These are phyloP conservation scores for Odontothrips loti DNA, from an alignment of 2,888 invertebrate genomes.

Conservation along the genomic window DNA sequence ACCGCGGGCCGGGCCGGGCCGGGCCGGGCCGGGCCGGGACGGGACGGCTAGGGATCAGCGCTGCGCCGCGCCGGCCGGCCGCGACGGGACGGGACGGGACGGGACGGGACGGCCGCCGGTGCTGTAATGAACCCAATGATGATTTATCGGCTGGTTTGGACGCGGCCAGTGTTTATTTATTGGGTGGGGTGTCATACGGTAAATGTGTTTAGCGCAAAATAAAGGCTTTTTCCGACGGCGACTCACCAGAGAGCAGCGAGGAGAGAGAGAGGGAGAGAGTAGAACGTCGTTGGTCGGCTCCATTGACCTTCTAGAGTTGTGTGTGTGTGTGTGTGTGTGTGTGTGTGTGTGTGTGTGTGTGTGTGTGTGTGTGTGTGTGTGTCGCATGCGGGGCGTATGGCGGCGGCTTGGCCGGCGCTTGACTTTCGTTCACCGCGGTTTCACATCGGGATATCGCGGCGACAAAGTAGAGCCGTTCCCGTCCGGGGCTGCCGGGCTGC, in stretches of 20 bases:
- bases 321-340: too few relatives aligned
- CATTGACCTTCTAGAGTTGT: too few relatives aligned
- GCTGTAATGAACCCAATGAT: slow-evolving; percentile 18
- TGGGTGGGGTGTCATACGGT: neutral
- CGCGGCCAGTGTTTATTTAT: slow-evolving; percentile 15
- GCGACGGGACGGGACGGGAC: neutral
- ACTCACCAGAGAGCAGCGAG: neutral
- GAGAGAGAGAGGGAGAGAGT: neutral
- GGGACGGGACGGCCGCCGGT: neutral
- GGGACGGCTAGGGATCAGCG: neutral
- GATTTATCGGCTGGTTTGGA: neutral
- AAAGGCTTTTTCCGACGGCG: neutral
- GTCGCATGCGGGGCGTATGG: too few relatives aligned
- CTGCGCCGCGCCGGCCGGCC: neutral
- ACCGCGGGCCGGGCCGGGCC: neutral
- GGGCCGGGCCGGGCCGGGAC: neutral
- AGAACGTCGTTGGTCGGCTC: neutral
- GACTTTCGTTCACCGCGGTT: too few relatives aligned
- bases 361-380: too few relatives aligned
- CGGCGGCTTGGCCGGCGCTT: too few relatives aligned
- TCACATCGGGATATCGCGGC: neutral
- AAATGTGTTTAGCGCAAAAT: slow-evolving; percentile 13
- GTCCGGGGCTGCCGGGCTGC: too few relatives aligned
- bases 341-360: too few relatives aligned
- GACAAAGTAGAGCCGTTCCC: too few relatives aligned